A percentile compares a stretch with the other conserved stretches of the same genome.
Evolutionary conservation across 2,888 invertebrate genomes (phyloP).

Genomic region (Smittia sp.): DNA sequence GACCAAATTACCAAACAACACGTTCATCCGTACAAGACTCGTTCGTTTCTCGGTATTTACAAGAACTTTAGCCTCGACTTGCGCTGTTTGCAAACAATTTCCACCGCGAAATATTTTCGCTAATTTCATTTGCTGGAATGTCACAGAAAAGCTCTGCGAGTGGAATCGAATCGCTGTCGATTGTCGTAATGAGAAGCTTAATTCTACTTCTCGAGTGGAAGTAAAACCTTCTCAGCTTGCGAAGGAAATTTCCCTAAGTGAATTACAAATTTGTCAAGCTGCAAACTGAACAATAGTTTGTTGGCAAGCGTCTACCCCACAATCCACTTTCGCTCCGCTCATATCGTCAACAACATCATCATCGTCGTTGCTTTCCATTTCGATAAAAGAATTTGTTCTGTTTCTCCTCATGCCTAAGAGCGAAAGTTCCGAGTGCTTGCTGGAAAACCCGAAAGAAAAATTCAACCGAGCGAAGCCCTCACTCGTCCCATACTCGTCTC

Average conservation of each 20-base stretch:
- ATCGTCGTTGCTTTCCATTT: conserved; percentile 7
- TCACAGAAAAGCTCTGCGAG: no score
- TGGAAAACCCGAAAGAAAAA: conserved; percentile 6
- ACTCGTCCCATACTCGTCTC: conserved; percentile 7
- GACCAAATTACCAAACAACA: conserved; percentile 24
- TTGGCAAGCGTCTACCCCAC: not conserved
- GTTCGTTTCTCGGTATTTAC: not conserved
- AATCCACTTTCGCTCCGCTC: not conserved
- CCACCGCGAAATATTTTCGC: not conserved
- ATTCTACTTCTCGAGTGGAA: not conserved
- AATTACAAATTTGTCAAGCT: not conserved
- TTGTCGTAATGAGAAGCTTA: no score
- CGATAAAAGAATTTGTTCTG: not conserved
- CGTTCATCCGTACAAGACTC: conserved; percentile 34
- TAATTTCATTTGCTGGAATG: not conserved
- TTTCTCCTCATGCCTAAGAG: conserved; percentile 7
- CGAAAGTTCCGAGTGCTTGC: conserved; percentile 13
- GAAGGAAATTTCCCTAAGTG: not conserved
- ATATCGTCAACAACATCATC: not conserved
- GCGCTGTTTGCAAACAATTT: not conserved
- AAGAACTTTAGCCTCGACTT: not conserved
- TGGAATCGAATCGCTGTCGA: no score
- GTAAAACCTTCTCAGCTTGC: not conserved
- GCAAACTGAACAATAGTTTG: conserved; percentile 7
- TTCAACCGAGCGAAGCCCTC: not conserved